Evolutionary conservation across 2,797 vertebrate species (phyloP), one percentile per base, ranked within the genome.

Genomic region (Nothura maculosa): DNA sequence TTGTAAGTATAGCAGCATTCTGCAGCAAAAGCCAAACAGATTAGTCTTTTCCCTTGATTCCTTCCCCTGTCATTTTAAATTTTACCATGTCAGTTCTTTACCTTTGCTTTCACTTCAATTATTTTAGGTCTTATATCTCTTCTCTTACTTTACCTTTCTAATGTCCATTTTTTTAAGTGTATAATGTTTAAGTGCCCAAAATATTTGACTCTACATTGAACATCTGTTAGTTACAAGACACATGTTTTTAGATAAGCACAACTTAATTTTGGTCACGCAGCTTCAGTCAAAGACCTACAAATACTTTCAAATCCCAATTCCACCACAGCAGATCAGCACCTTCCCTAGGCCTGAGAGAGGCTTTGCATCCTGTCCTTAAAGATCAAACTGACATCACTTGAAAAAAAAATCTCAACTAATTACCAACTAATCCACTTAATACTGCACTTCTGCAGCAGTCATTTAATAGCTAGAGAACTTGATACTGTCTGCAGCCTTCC

Each of bases 61-160:
- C 16, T 85, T 69, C 13, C 10, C 58, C 36, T 47, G 7, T 36
- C 32, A 75, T 24, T 52, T 58, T 45, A 75, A 7, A 7, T 80
- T 85, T 85, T 75, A 58, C 30, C 21, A 6, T 34, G 48, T 43
- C 6, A 0, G 67, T 55, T 55, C 48, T 64, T 69, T 58, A 84
- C 27, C 34, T 32, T 78, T 36, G 18, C 18, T 87, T 90, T 5
- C 45, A 78, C 7, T 1, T 0, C 30, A 32, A 67, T 45, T 69
- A 72, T 42, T 73, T 78, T 10, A 42, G 30, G 18, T 72, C 1
- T 0, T 36, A 6, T 40, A 81, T 63, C 30, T 85, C 76, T 38
- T 63, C 30, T 85, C 76, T 38, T 34, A 63, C 34, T 25, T 87
- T 90, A 79, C 58, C 40, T 76, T 92, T 77, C 11, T 36, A 75